These are phyloP conservation scores for Aplodontia rufa DNA, from an alignment of 2,113 vertebrate genomes.

Conservation along the genomic window DNA sequence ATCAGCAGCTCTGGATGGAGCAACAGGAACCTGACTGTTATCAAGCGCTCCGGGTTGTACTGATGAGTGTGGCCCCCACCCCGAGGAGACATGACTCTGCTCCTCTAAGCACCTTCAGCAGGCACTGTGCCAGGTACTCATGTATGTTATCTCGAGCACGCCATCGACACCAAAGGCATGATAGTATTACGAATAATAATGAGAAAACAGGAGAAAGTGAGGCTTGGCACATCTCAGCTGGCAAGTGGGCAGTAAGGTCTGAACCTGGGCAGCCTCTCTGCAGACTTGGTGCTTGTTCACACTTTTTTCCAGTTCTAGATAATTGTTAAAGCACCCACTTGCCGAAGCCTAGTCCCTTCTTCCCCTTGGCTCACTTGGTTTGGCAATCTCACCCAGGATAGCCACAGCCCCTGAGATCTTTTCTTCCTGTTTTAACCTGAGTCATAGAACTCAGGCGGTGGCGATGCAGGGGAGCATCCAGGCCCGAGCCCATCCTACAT, in stretches of 20 bases:
- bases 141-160: neutral
- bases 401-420: neutral
- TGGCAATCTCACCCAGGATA: neutral
- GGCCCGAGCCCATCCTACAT: accelerated
- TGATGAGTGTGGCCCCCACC: neutral
- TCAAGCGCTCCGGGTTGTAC: neutral
- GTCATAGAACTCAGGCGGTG: neutral
- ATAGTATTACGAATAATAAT: neutral
- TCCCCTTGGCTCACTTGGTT: neutral
- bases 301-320: neutral
- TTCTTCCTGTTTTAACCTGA: neutral
- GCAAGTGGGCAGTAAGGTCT: neutral
- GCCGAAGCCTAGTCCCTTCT: neutral
- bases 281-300: neutral
- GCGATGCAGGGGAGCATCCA: neutral
- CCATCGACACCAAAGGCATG: neutral
- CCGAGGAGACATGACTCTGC: neutral
- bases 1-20: neutral
- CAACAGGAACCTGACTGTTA: neutral
- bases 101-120: neutral
- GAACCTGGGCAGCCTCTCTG: neutral
- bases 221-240: neutral
- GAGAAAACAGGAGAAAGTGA: neutral
- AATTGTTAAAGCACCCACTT: neutral
- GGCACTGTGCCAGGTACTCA: too few relatives aligned